Conservation (phyloP, 2,113 vertebrate species). For the Corythoichthys intestinalis region DNA sequence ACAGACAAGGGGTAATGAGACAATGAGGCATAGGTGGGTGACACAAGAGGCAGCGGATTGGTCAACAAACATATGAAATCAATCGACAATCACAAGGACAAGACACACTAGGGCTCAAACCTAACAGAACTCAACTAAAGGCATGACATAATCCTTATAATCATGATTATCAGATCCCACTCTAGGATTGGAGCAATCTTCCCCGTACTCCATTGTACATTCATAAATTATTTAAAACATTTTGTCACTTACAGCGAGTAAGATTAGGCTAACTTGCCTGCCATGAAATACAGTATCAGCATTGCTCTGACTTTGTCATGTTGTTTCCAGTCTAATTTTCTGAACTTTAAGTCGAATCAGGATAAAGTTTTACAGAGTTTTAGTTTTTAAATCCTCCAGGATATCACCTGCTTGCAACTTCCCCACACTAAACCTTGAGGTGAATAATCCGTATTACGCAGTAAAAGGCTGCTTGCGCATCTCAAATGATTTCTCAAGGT, state of each 20-base stretch:
- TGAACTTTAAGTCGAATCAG: slow-evolving; percentile 32
- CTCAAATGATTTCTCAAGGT: background rate
- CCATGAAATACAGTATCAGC: slow-evolving; percentile 20
- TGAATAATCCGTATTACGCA: slow-evolving; percentile 31
- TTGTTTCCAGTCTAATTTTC: slow-evolving; percentile 29
- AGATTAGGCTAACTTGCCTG: slow-evolving; percentile 14
- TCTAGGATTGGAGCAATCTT: background rate
- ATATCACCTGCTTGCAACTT: slow-evolving; percentile 35
- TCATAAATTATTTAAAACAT: background rate
- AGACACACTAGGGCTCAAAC: too few relatives aligned
- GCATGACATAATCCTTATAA: too few relatives aligned
- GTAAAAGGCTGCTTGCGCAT: background rate
- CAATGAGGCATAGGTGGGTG: too few relatives aligned
- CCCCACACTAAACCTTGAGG: background rate
- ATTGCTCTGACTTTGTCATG: slow-evolving; percentile 29
- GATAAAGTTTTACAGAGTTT: slow-evolving; percentile 25
- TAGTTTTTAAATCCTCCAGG: slow-evolving; percentile 28
- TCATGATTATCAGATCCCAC: background rate
- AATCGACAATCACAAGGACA: too few relatives aligned
- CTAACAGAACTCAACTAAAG: too few relatives aligned
- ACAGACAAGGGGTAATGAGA: too few relatives aligned
- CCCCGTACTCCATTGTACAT: background rate
- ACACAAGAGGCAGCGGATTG: too few relatives aligned
- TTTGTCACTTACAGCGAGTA: slow-evolving; percentile 14
- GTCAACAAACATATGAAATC: too few relatives aligned